A percentile compares a stretch with the other conserved stretches of the same genome.
These are phyloP conservation scores for Meleagris gallopavo DNA, from an alignment of 2,113 vertebrate genomes.

Conservation along the genomic window DNA sequence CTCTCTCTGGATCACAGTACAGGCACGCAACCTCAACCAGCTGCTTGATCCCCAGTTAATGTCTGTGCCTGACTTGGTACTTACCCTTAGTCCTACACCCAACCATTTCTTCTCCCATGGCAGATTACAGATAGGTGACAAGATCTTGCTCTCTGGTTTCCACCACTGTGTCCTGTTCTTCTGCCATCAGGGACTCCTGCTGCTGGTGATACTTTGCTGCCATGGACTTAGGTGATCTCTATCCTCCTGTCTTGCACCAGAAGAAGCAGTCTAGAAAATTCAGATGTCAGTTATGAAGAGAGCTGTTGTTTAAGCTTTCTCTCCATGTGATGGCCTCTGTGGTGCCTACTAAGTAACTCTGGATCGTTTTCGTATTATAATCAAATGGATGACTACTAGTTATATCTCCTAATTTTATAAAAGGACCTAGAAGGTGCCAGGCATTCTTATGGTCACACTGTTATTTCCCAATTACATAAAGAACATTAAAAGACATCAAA, in stretches of 20 bases:
- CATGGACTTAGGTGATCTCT: background rate
- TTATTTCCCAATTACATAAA: background rate
- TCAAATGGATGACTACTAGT: background rate
- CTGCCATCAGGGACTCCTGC: background rate
- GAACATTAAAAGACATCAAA: background rate
- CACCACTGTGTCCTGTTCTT: background rate
- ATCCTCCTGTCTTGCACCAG: background rate
- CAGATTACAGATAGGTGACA: fast-evolving
- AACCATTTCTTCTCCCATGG: background rate
- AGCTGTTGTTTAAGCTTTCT: background rate
- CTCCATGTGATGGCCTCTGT: background rate
- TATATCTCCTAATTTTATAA: background rate
- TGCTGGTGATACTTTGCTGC: background rate
- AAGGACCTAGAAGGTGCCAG: background rate
- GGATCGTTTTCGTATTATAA: background rate
- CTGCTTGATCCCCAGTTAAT: background rate
- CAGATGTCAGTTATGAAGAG: background rate
- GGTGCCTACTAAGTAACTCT: background rate
- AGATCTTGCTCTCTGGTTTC: background rate
- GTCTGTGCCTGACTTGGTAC: fast-evolving
- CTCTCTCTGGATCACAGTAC: background rate
- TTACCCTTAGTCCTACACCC: background rate
- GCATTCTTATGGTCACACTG: background rate
- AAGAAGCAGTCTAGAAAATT: background rate
- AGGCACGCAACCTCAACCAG: background rate